Conservation (phyloP, 2,113 vertebrate species). For the Thinocorus orbignyianus region DNA sequence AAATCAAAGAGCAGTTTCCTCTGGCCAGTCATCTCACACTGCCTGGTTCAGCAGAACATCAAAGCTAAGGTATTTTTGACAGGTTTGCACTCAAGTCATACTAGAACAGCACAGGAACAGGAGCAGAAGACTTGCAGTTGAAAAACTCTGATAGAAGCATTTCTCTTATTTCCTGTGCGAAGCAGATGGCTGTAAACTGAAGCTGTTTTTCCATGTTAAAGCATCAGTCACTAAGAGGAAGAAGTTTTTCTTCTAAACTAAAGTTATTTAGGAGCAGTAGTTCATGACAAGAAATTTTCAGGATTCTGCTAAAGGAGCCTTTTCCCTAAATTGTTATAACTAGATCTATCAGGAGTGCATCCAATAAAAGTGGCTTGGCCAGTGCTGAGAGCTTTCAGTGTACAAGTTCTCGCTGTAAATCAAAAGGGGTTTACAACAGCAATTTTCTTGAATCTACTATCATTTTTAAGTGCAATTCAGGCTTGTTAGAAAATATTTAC, state of each 20-base stretch:
- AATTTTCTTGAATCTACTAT: neutral
- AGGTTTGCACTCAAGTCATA: neutral
- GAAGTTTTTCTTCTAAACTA: neutral
- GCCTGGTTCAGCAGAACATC: neutral
- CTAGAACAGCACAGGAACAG: neutral
- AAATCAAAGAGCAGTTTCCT: neutral
- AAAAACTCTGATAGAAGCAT: neutral
- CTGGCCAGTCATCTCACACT: neutral
- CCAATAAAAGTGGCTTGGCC: neutral
- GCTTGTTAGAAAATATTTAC: neutral
- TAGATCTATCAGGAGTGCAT: neutral
- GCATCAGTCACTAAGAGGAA: neutral
- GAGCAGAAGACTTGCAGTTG: neutral
- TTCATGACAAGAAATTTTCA: neutral
- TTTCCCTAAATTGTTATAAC: neutral
- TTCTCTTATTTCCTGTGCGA: neutral
- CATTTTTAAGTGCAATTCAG: neutral
- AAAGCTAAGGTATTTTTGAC: neutral
- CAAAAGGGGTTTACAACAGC: neutral
- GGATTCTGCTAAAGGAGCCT: neutral
- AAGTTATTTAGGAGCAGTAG: neutral
- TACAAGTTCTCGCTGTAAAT: neutral
- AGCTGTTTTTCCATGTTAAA: neutral
- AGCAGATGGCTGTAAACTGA: neutral
- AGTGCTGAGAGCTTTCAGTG: neutral